phyloP scores from a whole-genome alignment of 2,797 vertebrate genomes.

The Pipistrellus pygmaeus region DNA sequence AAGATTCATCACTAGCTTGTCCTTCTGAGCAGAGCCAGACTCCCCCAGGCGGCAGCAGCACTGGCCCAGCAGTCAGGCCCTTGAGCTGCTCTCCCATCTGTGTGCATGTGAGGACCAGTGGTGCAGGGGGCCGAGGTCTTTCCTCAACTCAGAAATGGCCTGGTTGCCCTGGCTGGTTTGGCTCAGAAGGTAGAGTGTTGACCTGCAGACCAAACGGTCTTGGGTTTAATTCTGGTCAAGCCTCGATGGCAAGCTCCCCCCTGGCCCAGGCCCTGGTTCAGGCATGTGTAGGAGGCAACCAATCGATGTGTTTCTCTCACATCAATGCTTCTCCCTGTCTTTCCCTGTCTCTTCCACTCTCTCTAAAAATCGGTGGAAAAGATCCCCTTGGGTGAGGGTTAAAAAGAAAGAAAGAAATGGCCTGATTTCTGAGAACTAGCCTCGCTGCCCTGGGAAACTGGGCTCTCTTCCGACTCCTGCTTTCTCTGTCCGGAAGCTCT shows the following conservation, averaged over 20 bases:
- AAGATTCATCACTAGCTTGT: conserved; percentile 17
- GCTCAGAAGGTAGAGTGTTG: too few species aligned
- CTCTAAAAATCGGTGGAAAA: too few species aligned
- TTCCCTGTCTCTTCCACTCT: too few species aligned
- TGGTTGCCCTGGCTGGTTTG: background rate
- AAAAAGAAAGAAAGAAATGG: too few species aligned
- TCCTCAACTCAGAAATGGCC: background rate
- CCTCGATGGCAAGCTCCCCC: too few species aligned
- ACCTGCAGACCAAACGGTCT: too few species aligned
- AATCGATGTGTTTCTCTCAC: too few species aligned
- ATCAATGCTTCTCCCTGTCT: too few species aligned
- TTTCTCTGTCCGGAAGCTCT: background rate
- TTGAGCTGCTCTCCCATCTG: background rate
- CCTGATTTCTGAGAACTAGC: background rate
- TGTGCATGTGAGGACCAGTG: background rate
- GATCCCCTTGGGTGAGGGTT: too few species aligned
- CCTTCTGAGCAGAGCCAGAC: conserved; percentile 16
- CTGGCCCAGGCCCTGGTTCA: too few species aligned
- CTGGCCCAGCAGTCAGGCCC: background rate
- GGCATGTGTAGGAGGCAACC: too few species aligned
- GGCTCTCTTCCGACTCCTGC: background rate
- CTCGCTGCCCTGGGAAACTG: background rate
- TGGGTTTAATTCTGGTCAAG: too few species aligned
- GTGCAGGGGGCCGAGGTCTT: background rate
- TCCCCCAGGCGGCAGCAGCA: background rate